phyloP scores from a whole-genome alignment of 1,140 invertebrate species.

The Heliconius congener region DNA sequence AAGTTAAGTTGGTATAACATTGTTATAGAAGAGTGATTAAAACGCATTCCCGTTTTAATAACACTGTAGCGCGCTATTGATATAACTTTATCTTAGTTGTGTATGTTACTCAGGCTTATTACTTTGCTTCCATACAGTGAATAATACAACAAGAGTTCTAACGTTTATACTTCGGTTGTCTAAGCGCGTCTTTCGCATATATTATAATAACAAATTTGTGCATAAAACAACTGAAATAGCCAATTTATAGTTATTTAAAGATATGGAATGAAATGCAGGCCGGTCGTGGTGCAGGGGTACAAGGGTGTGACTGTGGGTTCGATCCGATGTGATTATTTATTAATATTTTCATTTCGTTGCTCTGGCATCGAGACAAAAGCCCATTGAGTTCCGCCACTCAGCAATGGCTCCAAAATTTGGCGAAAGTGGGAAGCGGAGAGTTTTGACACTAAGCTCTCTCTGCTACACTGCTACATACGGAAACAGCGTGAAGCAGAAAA shows the following conservation, averaged over 20 bases:
- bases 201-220: neutral
- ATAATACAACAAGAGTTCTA: constrained; percentile 8
- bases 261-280: too few species aligned
- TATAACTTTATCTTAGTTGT: constrained; percentile 3
- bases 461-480: too few species aligned
- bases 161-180: neutral
- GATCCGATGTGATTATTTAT: too few species aligned
- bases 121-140: constrained; percentile 4
- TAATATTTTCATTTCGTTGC: too few species aligned
- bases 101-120: neutral
- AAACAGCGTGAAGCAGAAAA: too few species aligned
- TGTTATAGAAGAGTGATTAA: neutral
- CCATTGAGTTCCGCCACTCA: too few species aligned
- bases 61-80: neutral
- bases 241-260: neutral
- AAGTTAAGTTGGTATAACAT: neutral
- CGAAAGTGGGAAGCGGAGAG: too few species aligned
- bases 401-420: too few species aligned
- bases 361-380: too few species aligned
- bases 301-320: too few species aligned
- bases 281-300: too few species aligned
- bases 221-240: neutral
- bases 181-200: neutral
- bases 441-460: too few species aligned
- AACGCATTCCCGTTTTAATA: neutral